Conservation (phyloP, 2,113 vertebrate genomes). For the Chaenocephalus aceratus region DNA sequence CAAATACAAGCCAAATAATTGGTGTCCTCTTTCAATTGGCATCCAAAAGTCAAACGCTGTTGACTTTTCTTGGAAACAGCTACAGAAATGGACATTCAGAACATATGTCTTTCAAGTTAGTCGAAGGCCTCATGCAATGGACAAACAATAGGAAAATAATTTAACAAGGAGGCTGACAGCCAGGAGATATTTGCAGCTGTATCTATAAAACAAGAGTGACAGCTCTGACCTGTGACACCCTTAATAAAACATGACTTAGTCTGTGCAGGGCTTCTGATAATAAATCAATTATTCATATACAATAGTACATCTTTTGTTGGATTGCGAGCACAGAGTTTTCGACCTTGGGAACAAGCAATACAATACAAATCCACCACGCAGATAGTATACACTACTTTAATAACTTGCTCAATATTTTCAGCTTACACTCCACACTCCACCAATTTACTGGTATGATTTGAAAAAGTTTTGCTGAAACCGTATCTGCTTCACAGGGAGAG, state of each 20-base stretch:
- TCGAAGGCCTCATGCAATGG: constrained; percentile 20
- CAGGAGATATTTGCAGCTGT: constrained; percentile 46
- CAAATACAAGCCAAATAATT: constrained; percentile 63
- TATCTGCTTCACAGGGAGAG: constrained; percentile 29
- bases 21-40: constrained; percentile 63
- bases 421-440: neutral
- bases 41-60: constrained; percentile 72
- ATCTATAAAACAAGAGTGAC: constrained; percentile 50
- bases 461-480: constrained; percentile 22
- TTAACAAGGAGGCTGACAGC: constrained; percentile 49
- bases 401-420: constrained; percentile 18
- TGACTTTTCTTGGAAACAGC: constrained; percentile 76
- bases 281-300: constrained; percentile 61
- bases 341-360: constrained; percentile 37
- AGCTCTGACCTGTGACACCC: constrained; percentile 47
- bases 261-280: constrained; percentile 41
- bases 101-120: constrained; percentile 32
- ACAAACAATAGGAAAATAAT: constrained; percentile 5
- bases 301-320: constrained; percentile 26
- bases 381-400: constrained; percentile 12
- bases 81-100: constrained; percentile 63
- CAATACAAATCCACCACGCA: constrained; percentile 33
- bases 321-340: constrained; percentile 22
- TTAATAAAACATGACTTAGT: constrained; percentile 53
- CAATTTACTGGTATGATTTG: constrained; percentile 29